Base-by-base conservation (phyloP, 2,888 invertebrate species). In the Cylindroiulus punctatus region DNA sequence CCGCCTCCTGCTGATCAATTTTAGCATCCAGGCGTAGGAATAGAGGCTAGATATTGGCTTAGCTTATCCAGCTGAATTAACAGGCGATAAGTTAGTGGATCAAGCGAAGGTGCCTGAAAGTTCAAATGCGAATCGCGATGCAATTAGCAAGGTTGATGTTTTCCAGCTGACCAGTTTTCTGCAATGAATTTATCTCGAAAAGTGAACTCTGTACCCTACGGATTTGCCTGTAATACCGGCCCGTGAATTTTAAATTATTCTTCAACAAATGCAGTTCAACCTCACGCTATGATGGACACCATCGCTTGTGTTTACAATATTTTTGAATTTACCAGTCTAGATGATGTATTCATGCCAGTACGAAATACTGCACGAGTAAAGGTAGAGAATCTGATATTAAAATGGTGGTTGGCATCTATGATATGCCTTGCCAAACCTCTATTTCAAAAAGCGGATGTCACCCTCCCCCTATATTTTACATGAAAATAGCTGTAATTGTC, bases 261-360 rank as follows among this genome's bases (percentile, higher is more conserved):
- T 65, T 22, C 26, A 7, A 57, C 57, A n/a, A 19, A n/a, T 19
- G 57, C 19, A 57, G 17, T n/a, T n/a, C 22, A 19, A 65, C 44
- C 44, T 65, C 5, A n/a, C 22, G 5, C 76, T 12, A 30, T 26
- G 14, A 83, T 83, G 83, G 40, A 40, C 44, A n/a, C 8, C n/a
- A 22, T 12, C 1, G 8, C 83, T 42, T n/a, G 26, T 42, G 83
- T 40, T 30, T 85, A 76, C 76, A 85, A 81, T 83, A 40, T 87
- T 57, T 83, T 84, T 30, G 87, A 87, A 57, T 81, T 81, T 40
- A 17, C 30, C 40, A 26, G 36, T 44, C 42, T 86, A n/a, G 84
- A 52, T 30, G 86, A 87, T 57, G 44, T 87, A 44, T 87, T 85
- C 47, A 81, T 86, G 19, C 87, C 87, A 22, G 32, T 87, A 40